Base-by-base conservation (phyloP, 2,113 vertebrate species). In the Phaethon lepturus region DNA sequence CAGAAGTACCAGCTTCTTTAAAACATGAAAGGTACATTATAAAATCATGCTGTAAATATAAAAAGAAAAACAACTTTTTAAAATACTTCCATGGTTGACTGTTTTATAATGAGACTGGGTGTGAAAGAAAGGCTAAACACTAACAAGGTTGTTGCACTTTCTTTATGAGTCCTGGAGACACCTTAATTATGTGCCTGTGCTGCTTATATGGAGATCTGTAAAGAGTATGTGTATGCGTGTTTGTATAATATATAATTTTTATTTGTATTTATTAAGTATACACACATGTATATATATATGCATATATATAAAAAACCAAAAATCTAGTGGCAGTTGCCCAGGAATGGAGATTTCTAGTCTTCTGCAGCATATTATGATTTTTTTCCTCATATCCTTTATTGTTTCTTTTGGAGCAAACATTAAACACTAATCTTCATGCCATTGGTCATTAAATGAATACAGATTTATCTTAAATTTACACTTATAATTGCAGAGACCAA, bases 71-170 rank as follows among this genome's bases (percentile, higher is more conserved):
- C 69, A 96, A 49, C 91, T 96, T 97, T 97, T 93, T 92, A 94
- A 88, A 87, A 66, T 96, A 96, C 85, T 93, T 93, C 97, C 95
- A 77, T 97, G 96, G 86, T 91, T 96, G 96, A 96, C 90, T 94
- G 69, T 95, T 96, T 97, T 96, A 94, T 92, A 96, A 74, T 90
- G 77, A 94, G 87, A 76, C 87, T 94, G 72, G 68, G 86, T 96
- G 84, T 60, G 71, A 97, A 96, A 95, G 91, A 95, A 95, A 95
- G 96, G 95, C 93, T 92, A 96, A 97, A 96, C 68, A 94, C 92
- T 93, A 86, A 94, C 78, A 96, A 93, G 95, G 86, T 89, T 74
- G 42, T 95, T 96, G 82, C 68, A 89, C 95, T 93, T 96, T 97
- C 95, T 97, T 97, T 95, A 94, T 97, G 97, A 94, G 89, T 80